Conservation (phyloP, 2,888 invertebrate species). For the Hydrotaea diabolus region DNA sequence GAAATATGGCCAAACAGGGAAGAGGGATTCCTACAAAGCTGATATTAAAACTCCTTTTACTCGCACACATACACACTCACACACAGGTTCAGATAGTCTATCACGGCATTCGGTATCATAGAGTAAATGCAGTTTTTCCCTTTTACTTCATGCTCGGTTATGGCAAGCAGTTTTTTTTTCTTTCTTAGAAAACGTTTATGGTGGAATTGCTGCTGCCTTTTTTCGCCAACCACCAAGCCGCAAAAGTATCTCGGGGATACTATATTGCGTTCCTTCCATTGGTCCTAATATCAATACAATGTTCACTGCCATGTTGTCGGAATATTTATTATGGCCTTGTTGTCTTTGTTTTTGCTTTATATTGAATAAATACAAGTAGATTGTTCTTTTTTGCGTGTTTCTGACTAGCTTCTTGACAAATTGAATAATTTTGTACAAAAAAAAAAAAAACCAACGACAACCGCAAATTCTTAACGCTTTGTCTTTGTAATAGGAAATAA, state of each 20-base stretch:
- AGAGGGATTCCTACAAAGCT: not conserved
- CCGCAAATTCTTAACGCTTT: not conserved
- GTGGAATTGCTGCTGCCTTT: not conserved
- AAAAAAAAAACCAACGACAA: no score
- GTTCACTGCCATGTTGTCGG: not conserved
- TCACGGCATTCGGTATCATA: not conserved
- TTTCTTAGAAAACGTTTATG: not conserved
- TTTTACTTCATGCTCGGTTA: not conserved
- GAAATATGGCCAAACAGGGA: constrained; percentile 9
- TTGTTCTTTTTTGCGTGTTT: not conserved
- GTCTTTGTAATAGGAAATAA: no score
- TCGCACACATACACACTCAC: not conserved
- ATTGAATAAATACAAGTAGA: not conserved
- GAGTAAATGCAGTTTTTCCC: not conserved
- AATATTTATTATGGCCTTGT: not conserved
- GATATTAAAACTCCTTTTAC: constrained; percentile 7
- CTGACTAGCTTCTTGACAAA: not conserved
- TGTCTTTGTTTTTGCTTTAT: not conserved
- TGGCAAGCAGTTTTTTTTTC: not conserved
- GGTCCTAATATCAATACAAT: not conserved
- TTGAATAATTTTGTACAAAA: not conserved
- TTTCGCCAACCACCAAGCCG: not conserved
- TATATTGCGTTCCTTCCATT: not conserved
- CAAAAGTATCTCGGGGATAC: not conserved
- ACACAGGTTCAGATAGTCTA: not conserved